Evolutionary conservation across 2,113 vertebrate genomes (phyloP).

Genomic region (Heterotilapia buettikoferi): DNA sequence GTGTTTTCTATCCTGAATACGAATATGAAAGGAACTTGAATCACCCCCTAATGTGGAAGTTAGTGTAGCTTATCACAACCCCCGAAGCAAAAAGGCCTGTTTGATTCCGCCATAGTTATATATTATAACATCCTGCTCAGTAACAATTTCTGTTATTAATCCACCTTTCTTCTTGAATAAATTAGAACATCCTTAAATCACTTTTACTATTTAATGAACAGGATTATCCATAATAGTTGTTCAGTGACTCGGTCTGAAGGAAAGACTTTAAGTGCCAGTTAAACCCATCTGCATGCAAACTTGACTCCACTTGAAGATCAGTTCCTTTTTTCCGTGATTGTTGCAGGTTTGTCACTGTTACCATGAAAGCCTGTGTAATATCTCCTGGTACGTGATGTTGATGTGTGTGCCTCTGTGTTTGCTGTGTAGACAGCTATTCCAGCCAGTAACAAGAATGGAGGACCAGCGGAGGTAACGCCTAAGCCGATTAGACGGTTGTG

Average conservation of each 20-base stretch:
- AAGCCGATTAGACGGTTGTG: conserved; percentile 52
- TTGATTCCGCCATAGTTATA: neutral
- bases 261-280: neutral
- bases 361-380: neutral
- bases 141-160: neutral
- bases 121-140: neutral
- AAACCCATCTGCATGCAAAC: neutral
- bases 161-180: neutral
- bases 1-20: neutral
- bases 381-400: neutral
- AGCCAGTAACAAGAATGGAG: conserved; percentile 80
- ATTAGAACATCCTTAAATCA: neutral
- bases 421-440: conserved; percentile 84
- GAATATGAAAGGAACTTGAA: neutral
- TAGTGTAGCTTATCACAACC: neutral
- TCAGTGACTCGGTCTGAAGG: neutral
- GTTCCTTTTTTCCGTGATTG: neutral
- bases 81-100: neutral
- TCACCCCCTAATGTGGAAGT: neutral
- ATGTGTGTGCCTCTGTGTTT: conserved; percentile 81
- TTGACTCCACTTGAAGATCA: neutral
- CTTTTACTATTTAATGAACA: neutral
- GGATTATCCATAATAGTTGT: neutral
- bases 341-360: neutral
- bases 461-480: conserved; percentile 80